Percentiles rank a stretch among this genome's conserved stretches.
Conservation (phyloP, 2,797 vertebrate genomes). For the Gorsachius magnificus region DNA sequence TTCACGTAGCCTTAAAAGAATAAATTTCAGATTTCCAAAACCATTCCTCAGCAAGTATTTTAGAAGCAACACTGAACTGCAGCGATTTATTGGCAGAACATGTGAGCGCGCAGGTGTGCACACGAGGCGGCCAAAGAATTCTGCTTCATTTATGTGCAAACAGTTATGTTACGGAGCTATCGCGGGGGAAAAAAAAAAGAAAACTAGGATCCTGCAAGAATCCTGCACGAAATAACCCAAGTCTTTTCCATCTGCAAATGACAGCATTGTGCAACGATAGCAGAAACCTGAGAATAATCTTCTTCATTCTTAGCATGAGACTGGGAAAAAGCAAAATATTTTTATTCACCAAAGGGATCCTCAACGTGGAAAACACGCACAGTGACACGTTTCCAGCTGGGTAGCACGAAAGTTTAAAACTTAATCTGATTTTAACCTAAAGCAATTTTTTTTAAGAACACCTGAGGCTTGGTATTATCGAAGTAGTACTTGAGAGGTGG, state of each 20-base stretch:
- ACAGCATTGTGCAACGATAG: fast-evolving
- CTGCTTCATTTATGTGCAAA: neutral
- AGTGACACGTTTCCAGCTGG: neutral
- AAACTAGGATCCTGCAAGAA: neutral
- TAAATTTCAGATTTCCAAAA: neutral
- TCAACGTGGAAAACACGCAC: neutral
- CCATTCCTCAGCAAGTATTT: neutral
- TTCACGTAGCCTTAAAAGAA: neutral
- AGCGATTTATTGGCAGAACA: neutral
- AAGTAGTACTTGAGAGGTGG: neutral
- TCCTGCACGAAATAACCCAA: neutral
- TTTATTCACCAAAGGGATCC: neutral
- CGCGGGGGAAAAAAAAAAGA: neutral
- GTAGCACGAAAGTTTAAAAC: neutral
- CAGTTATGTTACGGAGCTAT: neutral
- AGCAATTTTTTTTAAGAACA: neutral
- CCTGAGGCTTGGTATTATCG: neutral
- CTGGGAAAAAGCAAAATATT: neutral
- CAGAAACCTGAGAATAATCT: neutral
- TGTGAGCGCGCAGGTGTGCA: neutral
- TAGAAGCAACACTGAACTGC: neutral
- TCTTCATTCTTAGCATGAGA: neutral
- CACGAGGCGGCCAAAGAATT: neutral
- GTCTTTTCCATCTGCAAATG: neutral
- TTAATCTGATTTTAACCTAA: neutral